Base-by-base conservation (phyloP, 2,797 vertebrate species). In the Scleropages formosus region DNA sequence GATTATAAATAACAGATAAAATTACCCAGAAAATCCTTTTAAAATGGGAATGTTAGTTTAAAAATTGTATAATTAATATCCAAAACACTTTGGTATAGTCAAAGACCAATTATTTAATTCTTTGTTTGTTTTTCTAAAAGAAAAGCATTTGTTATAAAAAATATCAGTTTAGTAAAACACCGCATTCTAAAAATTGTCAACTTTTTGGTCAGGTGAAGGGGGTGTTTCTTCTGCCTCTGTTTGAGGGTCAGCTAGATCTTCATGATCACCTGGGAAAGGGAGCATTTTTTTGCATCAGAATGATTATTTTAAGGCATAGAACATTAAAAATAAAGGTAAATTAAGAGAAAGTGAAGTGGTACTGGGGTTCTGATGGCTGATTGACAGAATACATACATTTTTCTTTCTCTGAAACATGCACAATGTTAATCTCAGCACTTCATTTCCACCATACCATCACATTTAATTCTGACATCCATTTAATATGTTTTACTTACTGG, bases 51-150 rank as follows among this genome's bases (percentile, higher is more conserved):
- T 39, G 31, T 39, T 39, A 31, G 39, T n/a, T n/a, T n/a, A n/a
- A n/a, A n/a, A n/a, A 6, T 39, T 39, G n/a, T n/a, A n/a, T n/a
- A 6, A 2, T 39, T 6, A 2, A 6, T 39, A 39, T 39, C 39
- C 39, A 72, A 72, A 67, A 73, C n/a, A 69, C 8, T 58, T 61
- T 12, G 66, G 76, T 81, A 68, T 11, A 60, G 56, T 72, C 27
- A 69, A 63, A 51, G 8, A 47, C 78, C 76, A 12, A 62, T 27
- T 20, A 24, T 9, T 76, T n/a, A 27, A 4, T 18, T n/a, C 66
- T 80, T 31, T 27, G 39, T 84, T 89, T 87, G 88, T 85, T 88
- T 85, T 87, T 51, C 51, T n/a, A 53, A 73, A 69, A 79, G 80
- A 77, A 69, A 77, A 79, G 82, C 60, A 18, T 6, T 39, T 16